These are phyloP conservation scores for Calliscelio sp. DNA, from an alignment of 2,888 invertebrate genomes.

Conservation along the genomic window DNA sequence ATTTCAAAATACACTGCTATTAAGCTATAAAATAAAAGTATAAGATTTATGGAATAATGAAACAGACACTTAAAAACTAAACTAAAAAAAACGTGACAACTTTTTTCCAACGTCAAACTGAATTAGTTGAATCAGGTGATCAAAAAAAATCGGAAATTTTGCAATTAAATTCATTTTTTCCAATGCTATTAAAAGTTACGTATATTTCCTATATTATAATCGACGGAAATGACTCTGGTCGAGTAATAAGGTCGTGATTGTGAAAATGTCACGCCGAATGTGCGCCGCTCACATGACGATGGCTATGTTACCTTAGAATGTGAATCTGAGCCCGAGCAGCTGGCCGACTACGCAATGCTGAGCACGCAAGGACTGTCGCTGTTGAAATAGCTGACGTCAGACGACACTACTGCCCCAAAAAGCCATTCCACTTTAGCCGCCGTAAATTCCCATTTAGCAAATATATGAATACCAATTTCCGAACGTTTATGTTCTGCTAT, in stretches of 20 bases:
- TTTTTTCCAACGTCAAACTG: too few species aligned
- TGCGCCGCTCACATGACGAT: constrained; percentile 37
- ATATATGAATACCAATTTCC: constrained; percentile 51
- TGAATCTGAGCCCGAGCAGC: constrained; percentile 62
- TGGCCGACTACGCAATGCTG: constrained; percentile 66
- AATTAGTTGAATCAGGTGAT: too few species aligned
- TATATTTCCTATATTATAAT: constrained; percentile 24
- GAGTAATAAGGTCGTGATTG: constrained; percentile 42
- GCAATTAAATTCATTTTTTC: neutral
- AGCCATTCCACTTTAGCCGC: constrained; percentile 38
- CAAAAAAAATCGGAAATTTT: too few species aligned
- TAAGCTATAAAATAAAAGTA: too few species aligned
- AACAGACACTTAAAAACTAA: too few species aligned
- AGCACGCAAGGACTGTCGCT: constrained; percentile 64
- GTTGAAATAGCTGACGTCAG: constrained; percentile 58
- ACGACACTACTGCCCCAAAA: constrained; percentile 55
- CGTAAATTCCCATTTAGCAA: constrained; percentile 50
- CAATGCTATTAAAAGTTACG: neutral
- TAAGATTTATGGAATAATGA: too few species aligned
- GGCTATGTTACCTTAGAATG: constrained; percentile 60
- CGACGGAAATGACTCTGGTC: constrained; percentile 3
- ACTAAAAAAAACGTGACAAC: too few species aligned
- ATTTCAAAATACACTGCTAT: too few species aligned
- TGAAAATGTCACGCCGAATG: constrained; percentile 47
- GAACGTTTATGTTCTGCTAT: constrained; percentile 21